phyloP scores from a whole-genome alignment of 2,888 invertebrate species.

The Geotrupes spiniger region DNA sequence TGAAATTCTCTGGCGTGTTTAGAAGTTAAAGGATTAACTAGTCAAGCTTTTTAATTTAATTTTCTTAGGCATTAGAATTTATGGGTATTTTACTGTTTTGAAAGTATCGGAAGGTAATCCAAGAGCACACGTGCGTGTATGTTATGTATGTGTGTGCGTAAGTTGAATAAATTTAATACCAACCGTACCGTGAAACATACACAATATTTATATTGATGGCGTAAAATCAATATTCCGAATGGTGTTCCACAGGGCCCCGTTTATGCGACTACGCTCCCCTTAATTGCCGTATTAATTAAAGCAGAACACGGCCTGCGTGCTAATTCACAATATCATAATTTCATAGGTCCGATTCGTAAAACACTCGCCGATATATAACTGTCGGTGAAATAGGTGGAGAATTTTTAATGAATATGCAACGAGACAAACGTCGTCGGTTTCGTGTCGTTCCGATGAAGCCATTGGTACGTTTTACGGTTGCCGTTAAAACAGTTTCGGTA shows the following conservation, averaged over 20 bases:
- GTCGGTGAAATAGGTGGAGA: slow-evolving; percentile 6
- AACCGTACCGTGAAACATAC: slow-evolving; percentile 20
- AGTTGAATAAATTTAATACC: slow-evolving; percentile 15
- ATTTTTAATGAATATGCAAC: slow-evolving; percentile 7
- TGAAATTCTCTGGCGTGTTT: too few relatives aligned
- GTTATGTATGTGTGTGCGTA: too few relatives aligned
- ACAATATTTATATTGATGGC: slow-evolving; percentile 26
- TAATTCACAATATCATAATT: slow-evolving; percentile 44
- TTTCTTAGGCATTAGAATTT: too few relatives aligned
- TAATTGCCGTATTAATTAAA: slow-evolving; percentile 44
- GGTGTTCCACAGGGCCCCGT: slow-evolving; percentile 32
- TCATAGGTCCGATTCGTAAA: slow-evolving; percentile 23
- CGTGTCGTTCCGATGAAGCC: slow-evolving; percentile 11
- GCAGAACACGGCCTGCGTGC: slow-evolving; percentile 41
- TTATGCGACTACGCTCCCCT: slow-evolving; percentile 32
- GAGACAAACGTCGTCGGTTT: slow-evolving; percentile 1
- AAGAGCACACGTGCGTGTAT: too few relatives aligned
- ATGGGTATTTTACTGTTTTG: too few relatives aligned
- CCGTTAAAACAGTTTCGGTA: slow-evolving; percentile 12
- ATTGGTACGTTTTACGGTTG: slow-evolving; percentile 14
- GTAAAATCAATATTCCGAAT: slow-evolving; percentile 31
- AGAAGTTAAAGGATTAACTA: too few relatives aligned
- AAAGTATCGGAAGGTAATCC: too few relatives aligned
- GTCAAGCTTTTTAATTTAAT: too few relatives aligned
- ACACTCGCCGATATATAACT: slow-evolving; percentile 5